Conservation (phyloP, 1,140 invertebrate species). For the Lordiphosa stackelbergi region DNA sequence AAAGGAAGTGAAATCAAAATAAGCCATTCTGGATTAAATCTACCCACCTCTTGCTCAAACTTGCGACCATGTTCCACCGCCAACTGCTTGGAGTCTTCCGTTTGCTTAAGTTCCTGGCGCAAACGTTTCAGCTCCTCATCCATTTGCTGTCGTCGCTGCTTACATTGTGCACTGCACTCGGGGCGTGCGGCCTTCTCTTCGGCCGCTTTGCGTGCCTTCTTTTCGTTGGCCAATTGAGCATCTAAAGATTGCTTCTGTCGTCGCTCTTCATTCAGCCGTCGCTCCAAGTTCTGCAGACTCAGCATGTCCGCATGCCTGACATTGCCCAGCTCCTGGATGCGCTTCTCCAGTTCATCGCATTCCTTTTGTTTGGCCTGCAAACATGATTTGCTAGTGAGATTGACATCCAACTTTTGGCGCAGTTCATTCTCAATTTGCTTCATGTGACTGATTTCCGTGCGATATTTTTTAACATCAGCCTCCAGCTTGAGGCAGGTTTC, state of each 20-base stretch:
- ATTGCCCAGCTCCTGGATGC: slow-evolving; percentile 84
- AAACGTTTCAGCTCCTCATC: slow-evolving; percentile 88
- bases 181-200: slow-evolving; percentile 80
- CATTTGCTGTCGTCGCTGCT: slow-evolving; percentile 84
- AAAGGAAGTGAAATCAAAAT: background rate
- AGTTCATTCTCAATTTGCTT: slow-evolving; percentile 91
- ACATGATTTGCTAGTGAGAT: slow-evolving; percentile 72
- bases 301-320: slow-evolving; percentile 88
- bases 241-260: slow-evolving; percentile 86
- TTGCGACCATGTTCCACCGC: slow-evolving; percentile 70
- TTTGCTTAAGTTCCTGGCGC: slow-evolving; percentile 84
- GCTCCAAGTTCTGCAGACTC: slow-evolving; percentile 85
- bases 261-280: slow-evolving; percentile 90
- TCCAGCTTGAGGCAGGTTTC: slow-evolving; percentile 79
- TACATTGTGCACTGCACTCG: slow-evolving; percentile 89
- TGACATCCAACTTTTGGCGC: slow-evolving; percentile 83
- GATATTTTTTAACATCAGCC: slow-evolving; percentile 88
- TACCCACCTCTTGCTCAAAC: slow-evolving; percentile 69
- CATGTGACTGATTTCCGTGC: slow-evolving; percentile 86
- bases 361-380: slow-evolving; percentile 77
- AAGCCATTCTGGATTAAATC: background rate
- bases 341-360: slow-evolving; percentile 75
- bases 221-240: slow-evolving; percentile 86
- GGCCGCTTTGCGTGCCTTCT: slow-evolving; percentile 84
- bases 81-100: slow-evolving; percentile 81